Base-by-base conservation (phyloP, 1,140 invertebrate genomes). In the Trichoplusia ni region DNA sequence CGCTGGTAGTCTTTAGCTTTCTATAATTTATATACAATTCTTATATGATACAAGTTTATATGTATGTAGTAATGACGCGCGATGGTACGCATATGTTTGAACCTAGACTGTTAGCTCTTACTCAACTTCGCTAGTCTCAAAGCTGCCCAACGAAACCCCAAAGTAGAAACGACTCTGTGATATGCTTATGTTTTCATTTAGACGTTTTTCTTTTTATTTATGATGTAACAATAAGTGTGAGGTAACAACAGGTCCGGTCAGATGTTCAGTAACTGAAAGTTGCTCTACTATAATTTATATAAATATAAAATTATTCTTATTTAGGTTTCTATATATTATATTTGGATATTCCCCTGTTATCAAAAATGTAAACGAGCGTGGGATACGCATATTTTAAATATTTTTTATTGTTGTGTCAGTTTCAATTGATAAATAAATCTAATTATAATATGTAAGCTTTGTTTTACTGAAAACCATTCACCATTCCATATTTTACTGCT, bases 81-180 rank as follows among this genome's bases (percentile, higher is more conserved):
- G 29, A 35, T 23, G 27, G 11, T 29, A 7, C 21, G 47, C 18
- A 21, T 35, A 35, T 3, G 11, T 13, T 23, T 38, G 9, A 2
- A 23, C 31, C 13, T 29, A 4, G 4, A 21, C 35, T 37, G 18
- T 35, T 18, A 51, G 29, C 46, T 31, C 13, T 9, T 51, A 51
- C 47, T 35, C 47, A 51, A 51, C 18, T 51, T 35, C 47, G 31
- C 54, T 58, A 58, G 54, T 58, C 54, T 42, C 31, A 42, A 42
- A 58, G 37, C 25, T 44, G n/a, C 38, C 54, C 38, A 58, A 58
- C 54, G 54, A 58, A 44, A 16, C 18, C 18, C 54, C 54, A 58
- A 58, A 58, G 54, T 44, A 44, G 38, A 44, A 58, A 58, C 38
- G 27, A 58, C 27, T 23, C 38, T 58, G 54, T 58, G 54, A 58